Evolutionary conservation across 2,797 vertebrate genomes (phyloP).

Genomic region (Agapornis canus): DNA sequence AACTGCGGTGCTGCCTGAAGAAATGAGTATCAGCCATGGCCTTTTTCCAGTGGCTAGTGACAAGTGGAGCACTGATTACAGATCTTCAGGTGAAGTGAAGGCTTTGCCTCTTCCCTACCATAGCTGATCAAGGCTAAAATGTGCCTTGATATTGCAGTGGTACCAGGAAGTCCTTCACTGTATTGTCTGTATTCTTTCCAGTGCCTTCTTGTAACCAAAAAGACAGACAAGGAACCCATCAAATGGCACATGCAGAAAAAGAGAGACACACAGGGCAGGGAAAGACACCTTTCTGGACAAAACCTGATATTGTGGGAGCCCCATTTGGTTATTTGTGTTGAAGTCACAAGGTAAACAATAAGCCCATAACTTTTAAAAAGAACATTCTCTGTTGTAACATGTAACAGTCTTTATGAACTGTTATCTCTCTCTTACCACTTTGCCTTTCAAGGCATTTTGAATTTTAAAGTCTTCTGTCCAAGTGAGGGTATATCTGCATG

Average conservation of each 20-base stretch:
- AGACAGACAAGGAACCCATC: not conserved
- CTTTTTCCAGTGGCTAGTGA: not conserved
- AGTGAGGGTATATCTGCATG: not conserved
- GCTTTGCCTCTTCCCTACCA: not conserved
- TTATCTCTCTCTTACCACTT: not conserved
- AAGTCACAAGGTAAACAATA: not conserved
- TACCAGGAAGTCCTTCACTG: not conserved
- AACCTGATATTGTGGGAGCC: not conserved
- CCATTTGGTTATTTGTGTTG: not conserved
- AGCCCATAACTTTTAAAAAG: not conserved
- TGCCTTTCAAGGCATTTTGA: not conserved
- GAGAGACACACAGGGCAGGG: not conserved
- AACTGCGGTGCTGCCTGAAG: not conserved
- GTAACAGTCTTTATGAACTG: not conserved
- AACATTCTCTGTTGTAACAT: not conserved
- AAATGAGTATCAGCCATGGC: not conserved
- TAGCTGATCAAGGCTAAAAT: not conserved
- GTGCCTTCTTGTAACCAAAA: not conserved
- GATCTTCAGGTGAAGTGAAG: not conserved
- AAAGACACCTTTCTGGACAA: not conserved
- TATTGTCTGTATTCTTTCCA: not conserved
- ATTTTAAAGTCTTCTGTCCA: not conserved
- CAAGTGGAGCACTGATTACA: not conserved
- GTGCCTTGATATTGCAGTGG: not conserved
- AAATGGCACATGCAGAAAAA: not conserved